phyloP scores from a whole-genome alignment of 2,888 invertebrate species.

The Drosophila rubida region DNA sequence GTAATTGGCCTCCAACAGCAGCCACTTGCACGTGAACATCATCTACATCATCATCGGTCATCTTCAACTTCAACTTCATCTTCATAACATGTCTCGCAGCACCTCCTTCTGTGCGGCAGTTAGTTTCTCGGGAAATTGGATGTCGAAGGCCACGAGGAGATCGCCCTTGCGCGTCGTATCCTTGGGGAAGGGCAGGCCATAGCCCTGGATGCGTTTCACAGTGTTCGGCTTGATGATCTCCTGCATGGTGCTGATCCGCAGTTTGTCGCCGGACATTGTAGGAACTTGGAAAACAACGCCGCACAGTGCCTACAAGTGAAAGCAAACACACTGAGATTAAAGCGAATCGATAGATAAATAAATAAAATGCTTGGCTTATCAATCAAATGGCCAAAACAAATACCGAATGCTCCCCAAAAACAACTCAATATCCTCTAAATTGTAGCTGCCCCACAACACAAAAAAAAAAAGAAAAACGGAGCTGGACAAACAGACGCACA shows the following conservation, averaged over 20 bases:
- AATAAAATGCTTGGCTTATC: conserved; percentile 57
- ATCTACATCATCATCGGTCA: background rate
- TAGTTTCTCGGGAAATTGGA: conserved; percentile 95
- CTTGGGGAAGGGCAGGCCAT: conserved; percentile 97
- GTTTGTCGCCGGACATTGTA: conserved; percentile 93
- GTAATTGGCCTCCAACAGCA: background rate
- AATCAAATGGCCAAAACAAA: conserved; percentile 61
- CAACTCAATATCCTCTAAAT: conserved; percentile 67
- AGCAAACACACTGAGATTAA: background rate
- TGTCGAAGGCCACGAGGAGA: conserved; percentile 96
- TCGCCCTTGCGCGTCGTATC: conserved; percentile 96
- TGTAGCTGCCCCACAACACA: conserved; percentile 30
- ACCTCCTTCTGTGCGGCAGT: conserved; percentile 94
- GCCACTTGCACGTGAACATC: background rate
- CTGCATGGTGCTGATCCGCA: conserved; percentile 92
- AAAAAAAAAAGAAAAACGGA: background rate
- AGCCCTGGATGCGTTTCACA: conserved; percentile 94
- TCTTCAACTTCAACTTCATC: background rate
- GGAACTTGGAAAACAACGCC: conserved; percentile 96
- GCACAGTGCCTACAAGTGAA: conserved; percentile 93
- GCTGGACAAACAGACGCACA: conserved; percentile 44
- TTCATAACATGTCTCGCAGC: conserved; percentile 93
- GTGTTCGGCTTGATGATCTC: conserved; percentile 96
- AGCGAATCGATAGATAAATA: conserved; percentile 34
- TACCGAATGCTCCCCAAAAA: conserved; percentile 36